Conservation (phyloP, 1,140 invertebrate species). For the Lepeophtheirus salmonis region DNA sequence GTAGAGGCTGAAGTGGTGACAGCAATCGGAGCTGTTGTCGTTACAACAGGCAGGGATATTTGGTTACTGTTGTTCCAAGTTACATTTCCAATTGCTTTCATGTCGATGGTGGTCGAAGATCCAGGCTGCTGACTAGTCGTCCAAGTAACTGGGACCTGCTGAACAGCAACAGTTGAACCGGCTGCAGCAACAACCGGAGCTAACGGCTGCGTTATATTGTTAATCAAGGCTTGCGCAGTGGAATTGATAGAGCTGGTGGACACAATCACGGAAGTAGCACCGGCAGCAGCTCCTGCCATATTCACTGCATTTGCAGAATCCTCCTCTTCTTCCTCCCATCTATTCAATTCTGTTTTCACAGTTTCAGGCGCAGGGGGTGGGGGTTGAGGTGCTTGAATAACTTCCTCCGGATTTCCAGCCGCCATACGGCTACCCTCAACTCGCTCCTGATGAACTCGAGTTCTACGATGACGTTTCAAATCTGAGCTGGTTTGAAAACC, state of each 20-base stretch:
- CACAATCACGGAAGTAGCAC: background rate
- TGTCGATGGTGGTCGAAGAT: conserved; percentile 11
- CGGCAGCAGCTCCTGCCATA: too few relatives aligned
- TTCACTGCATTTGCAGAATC: background rate
- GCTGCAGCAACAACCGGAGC: background rate
- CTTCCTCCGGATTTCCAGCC: background rate
- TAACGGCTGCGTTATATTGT: conserved; percentile 4
- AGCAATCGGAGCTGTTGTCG: background rate
- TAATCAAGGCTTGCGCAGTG: conserved; percentile 1
- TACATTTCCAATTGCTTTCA: conserved; percentile 3
- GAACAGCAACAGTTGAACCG: background rate
- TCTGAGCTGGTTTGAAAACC: conserved; percentile 19
- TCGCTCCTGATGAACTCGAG: conserved; percentile 16
- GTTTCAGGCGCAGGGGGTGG: background rate
- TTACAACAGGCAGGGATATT: background rate
- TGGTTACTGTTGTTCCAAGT: conserved; percentile 6
- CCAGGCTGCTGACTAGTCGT: too few relatives aligned
- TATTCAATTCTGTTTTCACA: background rate
- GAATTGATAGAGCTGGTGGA: background rate
- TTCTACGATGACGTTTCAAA: conserved; percentile 15
- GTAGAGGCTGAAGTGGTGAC: background rate
- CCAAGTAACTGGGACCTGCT: background rate
- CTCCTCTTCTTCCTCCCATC: background rate
- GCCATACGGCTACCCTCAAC: conserved; percentile 8
- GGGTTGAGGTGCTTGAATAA: background rate